A percentile compares a stretch with the other conserved stretches of the same genome.
These are phyloP conservation scores for Epinotia nisella DNA, from an alignment of 2,888 invertebrate species.

Conservation along the genomic window DNA sequence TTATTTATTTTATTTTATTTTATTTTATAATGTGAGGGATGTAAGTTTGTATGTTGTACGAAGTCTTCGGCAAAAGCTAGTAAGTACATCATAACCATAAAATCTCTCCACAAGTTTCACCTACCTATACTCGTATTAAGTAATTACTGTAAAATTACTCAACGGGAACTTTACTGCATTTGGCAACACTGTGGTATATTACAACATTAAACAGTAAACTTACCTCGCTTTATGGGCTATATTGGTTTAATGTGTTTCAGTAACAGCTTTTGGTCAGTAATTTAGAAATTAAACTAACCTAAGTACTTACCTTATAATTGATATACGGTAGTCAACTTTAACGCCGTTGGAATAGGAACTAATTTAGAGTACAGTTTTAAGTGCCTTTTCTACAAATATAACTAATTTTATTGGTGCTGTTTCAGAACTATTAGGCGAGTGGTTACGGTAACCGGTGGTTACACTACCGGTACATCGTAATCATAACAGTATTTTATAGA, in stretches of 20 bases:
- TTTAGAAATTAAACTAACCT: neutral
- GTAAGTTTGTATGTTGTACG: too few species aligned
- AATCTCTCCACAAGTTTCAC: neutral
- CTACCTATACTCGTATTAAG: neutral
- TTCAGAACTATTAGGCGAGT: neutral
- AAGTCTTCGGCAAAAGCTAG: too few species aligned
- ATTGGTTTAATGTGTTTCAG: conserved; percentile 6
- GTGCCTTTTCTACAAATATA: neutral
- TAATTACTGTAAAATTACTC: conserved; percentile 7
- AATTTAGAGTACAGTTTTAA: neutral
- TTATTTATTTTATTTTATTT: too few species aligned
- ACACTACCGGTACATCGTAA: neutral
- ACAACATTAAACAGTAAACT: neutral
- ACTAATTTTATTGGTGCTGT: neutral
- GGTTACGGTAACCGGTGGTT: neutral
- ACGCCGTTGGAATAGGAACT: neutral
- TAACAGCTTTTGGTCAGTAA: conserved; percentile 1
- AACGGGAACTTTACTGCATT: conserved; percentile 13
- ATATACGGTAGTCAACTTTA: neutral
- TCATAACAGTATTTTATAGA: too few species aligned
- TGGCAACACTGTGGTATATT: conserved; percentile 7
- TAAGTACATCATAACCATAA: neutral
- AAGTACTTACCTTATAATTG: neutral
- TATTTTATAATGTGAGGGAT: too few species aligned
- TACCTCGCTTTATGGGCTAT: neutral